Conservation (phyloP, 1,140 invertebrate genomes). For the Dufourea novaeangliae region DNA sequence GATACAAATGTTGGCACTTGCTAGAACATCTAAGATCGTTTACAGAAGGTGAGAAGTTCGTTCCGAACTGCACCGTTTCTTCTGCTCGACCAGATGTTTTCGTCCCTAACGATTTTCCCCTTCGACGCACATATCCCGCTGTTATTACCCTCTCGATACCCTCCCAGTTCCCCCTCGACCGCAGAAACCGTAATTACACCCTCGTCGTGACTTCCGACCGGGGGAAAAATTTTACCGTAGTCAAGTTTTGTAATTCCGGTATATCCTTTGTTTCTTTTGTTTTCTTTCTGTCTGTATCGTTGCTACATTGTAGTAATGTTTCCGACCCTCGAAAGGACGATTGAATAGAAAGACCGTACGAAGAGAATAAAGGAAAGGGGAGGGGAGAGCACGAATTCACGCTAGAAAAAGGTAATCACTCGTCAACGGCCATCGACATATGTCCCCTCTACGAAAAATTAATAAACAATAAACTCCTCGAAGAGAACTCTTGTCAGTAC, state of each 20-base stretch:
- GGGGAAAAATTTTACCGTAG: neutral
- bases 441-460: neutral
- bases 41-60: neutral
- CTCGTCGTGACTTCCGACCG: neutral
- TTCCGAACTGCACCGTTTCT: neutral
- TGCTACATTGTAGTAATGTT: neutral
- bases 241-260: neutral
- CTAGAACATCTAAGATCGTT: neutral
- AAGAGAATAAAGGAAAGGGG: neutral
- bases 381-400: neutral
- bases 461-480: constrained; percentile 23
- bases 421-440: neutral
- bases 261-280: neutral
- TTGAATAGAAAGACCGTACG: neutral
- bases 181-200: neutral
- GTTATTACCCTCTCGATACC: neutral
- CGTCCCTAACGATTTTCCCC: neutral
- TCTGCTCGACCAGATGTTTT: neutral
- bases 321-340: neutral
- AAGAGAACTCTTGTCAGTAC: neutral
- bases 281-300: neutral
- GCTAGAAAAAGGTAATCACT: neutral
- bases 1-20: too few relatives aligned
- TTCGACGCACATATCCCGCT: neutral
- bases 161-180: neutral